Evolutionary conservation across 2,113 vertebrate species (phyloP), one percentile per base, ranked within the genome.

Genomic region (Corynorhinus townsendii): DNA sequence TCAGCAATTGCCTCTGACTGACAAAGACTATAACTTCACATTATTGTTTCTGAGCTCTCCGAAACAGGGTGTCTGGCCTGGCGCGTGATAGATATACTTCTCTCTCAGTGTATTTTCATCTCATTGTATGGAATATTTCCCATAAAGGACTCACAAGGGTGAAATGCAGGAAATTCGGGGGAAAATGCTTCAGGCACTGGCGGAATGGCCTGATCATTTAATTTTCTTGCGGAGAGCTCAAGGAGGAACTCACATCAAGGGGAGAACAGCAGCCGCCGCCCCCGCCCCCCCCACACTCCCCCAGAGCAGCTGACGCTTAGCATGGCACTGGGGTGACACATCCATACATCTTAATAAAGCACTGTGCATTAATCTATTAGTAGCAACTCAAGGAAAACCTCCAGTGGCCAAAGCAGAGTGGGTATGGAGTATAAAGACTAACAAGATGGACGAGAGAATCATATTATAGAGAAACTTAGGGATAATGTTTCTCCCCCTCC

Each of bases 301-400:
- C 73, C 75, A 40, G 69, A 89, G 89, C 2, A 85, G 76, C 87
- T 28, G 5, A 88, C 54, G 81, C 95, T 97, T 73, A 92, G 96
- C 92, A 3, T 91, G 82, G 84, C 93, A 76, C 59, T 77, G 59
- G 71, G 35, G 81, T 95, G 96, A 96, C 95, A 96, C 69, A 72
- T 86, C 94, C 94, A 96, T 97, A 96, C 75, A 95, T 98, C 96
- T 97, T 97, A 76, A 97, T 97, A 96, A 92, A 97, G 73, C 94
- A 82, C 89, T 3, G 0, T 24, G 52, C 59, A 73, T 96, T 97
- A 71, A 96, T 89, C 88, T 95, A 8, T 92, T 90, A 94, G 90
- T 10, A 86, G 38, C 68, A 49, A 62, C 76, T n/a, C n/a, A 38
- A 72, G 38, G 83, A 96, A 90, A 96, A 88, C 81, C 89, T 89